A percentile compares a stretch with the other conserved stretches of the same genome.
Evolutionary conservation across 2,113 vertebrate species (phyloP).

Genomic region (Poicephalus meyeri): DNA sequence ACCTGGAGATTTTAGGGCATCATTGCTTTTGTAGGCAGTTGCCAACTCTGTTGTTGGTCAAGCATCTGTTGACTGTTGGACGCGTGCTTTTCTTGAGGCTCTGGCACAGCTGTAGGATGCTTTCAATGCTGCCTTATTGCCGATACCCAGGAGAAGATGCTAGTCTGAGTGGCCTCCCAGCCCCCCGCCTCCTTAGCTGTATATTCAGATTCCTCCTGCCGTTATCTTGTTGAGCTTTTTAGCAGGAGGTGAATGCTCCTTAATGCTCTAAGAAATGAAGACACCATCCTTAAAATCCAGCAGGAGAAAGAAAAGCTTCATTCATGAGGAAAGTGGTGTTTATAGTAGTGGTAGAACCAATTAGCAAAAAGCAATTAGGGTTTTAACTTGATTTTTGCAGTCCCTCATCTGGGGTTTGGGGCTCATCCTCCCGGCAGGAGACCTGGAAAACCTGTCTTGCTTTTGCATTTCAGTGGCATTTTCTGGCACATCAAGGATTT

Average conservation of each 20-base stretch:
- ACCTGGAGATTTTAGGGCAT: neutral
- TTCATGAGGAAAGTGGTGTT: neutral
- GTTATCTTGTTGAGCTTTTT: neutral
- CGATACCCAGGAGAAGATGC: neutral
- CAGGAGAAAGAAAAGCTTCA: neutral
- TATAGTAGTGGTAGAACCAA: neutral
- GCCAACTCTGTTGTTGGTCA: neutral
- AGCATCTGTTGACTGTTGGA: neutral
- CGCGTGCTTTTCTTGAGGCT: neutral
- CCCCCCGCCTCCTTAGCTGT: neutral
- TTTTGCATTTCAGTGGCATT: neutral
- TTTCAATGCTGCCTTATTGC: fast-evolving
- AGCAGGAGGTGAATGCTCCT: neutral
- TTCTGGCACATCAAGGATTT: slow-evolving; percentile 27
- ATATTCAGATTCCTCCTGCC: neutral
- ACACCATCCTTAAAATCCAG: neutral
- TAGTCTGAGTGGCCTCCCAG: neutral
- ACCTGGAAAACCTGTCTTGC: neutral
- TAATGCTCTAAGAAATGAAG: neutral
- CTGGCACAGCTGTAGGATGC: neutral
- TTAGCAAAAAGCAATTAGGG: neutral
- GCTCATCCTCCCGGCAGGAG: neutral
- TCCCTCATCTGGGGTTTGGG: neutral
- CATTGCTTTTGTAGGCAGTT: neutral
- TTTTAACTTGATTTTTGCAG: neutral